Conservation (phyloP, 2,797 vertebrate genomes). For the Sebastes baramenuke region DNA sequence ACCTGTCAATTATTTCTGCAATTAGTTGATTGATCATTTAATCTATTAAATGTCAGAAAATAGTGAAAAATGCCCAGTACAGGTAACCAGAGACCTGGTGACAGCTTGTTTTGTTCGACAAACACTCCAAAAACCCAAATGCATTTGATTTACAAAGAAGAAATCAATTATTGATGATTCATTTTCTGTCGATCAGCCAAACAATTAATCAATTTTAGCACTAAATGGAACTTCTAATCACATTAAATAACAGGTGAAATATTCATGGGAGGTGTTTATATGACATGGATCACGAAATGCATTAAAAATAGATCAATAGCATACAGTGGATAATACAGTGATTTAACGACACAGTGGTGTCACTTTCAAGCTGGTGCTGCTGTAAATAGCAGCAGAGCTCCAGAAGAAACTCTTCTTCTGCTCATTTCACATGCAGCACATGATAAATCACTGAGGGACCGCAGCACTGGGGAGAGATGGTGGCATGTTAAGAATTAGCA, state of each 20-base stretch:
- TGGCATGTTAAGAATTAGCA: constrained; percentile 57
- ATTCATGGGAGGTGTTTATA: background rate
- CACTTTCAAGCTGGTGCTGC: background rate
- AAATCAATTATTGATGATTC: background rate
- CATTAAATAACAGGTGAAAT: background rate
- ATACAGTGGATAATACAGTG: background rate
- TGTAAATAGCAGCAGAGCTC: constrained; percentile 34
- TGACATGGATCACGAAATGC: background rate
- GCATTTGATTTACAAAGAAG: background rate
- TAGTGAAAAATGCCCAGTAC: background rate
- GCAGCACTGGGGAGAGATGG: background rate
- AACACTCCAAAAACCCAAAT: background rate
- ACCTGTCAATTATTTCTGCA: background rate
- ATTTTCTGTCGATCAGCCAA: background rate
- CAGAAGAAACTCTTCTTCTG: background rate
- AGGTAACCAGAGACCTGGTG: background rate
- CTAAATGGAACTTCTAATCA: background rate
- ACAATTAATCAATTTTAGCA: background rate
- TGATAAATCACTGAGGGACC: constrained; percentile 46
- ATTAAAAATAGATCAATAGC: background rate
- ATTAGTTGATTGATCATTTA: background rate
- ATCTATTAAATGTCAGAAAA: background rate
- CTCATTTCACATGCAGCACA: constrained; percentile 38
- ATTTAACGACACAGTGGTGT: background rate
- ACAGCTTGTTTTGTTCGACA: background rate